Conservation (phyloP, 2,888 invertebrate species). For the Hydraecia micacea region DNA sequence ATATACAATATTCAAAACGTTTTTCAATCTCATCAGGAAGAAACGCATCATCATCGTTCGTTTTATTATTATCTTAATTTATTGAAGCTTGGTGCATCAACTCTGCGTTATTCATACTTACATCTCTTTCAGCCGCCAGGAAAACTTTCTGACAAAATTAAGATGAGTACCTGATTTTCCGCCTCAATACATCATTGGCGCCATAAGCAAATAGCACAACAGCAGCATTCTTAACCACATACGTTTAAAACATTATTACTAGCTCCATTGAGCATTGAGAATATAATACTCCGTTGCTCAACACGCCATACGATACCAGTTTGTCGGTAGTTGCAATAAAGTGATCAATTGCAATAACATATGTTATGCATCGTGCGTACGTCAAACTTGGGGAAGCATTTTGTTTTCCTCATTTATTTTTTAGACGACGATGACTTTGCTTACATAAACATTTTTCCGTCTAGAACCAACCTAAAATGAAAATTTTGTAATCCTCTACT, state of each 20-base stretch:
- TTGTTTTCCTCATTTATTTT: neutral
- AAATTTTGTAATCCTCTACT: neutral
- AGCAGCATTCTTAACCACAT: conserved; percentile 28
- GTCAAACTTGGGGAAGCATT: neutral
- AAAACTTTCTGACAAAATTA: neutral
- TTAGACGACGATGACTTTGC: too few relatives aligned
- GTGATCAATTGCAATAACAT: conserved; percentile 36
- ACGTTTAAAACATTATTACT: conserved; percentile 17
- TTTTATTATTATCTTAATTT: neutral
- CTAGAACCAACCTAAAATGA: too few relatives aligned
- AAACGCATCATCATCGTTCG: neutral
- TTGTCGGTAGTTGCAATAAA: conserved; percentile 46
- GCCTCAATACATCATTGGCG: neutral
- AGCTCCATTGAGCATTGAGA: conserved; percentile 32
- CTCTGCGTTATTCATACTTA: neutral
- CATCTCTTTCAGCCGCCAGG: neutral
- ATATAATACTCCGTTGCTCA: conserved; percentile 44
- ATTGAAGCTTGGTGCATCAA: too few relatives aligned
- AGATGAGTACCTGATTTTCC: neutral
- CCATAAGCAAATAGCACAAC: conserved; percentile 10
- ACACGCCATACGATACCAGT: conserved; percentile 42
- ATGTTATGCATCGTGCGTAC: conserved; percentile 7
- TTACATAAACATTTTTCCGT: too few relatives aligned
- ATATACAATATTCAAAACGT: neutral
- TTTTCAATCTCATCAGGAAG: neutral